Evolutionary conservation across 2,113 vertebrate genomes (phyloP).

Genomic region (Ammodytes dubius): DNA sequence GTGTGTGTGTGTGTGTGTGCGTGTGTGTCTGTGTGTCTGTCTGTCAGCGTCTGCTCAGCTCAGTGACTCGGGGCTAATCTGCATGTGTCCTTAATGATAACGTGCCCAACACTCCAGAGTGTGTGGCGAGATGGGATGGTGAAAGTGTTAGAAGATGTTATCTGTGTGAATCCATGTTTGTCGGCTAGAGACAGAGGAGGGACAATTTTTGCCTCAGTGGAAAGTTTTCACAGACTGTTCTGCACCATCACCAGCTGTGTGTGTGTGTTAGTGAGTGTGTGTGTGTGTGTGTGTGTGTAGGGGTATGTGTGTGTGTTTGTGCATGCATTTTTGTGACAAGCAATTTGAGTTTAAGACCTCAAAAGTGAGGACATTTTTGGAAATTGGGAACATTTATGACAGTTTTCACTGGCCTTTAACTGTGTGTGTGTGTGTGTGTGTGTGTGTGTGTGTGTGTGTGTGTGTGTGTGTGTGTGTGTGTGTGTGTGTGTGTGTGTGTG

Average conservation of each 20-base stretch:
- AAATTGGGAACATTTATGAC: too few relatives aligned
- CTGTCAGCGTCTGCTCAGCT: background rate
- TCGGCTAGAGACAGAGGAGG: background rate
- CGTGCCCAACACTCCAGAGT: slow-evolving; percentile 24
- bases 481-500: too few relatives aligned
- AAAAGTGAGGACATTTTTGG: too few relatives aligned
- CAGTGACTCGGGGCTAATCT: background rate
- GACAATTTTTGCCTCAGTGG: background rate
- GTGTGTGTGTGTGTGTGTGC: too few relatives aligned
- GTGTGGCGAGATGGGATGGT: slow-evolving; percentile 21
- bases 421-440: too few relatives aligned
- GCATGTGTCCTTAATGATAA: background rate
- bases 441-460: too few relatives aligned
- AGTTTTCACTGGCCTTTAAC: too few relatives aligned
- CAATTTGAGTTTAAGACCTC: too few relatives aligned
- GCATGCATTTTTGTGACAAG: too few relatives aligned
- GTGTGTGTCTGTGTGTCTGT: slow-evolving; percentile 1
- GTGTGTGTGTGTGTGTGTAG: background rate
- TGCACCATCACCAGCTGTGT: slow-evolving; percentile 20
- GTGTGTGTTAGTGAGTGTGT: slow-evolving; percentile 10
- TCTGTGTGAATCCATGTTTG: slow-evolving; percentile 5
- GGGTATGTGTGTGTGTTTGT: too few relatives aligned
- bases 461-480: background rate
- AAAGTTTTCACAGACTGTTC: slow-evolving; percentile 21
- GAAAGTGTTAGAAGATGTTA: slow-evolving; percentile 38